Percentiles rank a stretch among this genome's conserved stretches.
Evolutionary conservation across 2,113 vertebrate species (phyloP).

Genomic region (Bos javanicus): DNA sequence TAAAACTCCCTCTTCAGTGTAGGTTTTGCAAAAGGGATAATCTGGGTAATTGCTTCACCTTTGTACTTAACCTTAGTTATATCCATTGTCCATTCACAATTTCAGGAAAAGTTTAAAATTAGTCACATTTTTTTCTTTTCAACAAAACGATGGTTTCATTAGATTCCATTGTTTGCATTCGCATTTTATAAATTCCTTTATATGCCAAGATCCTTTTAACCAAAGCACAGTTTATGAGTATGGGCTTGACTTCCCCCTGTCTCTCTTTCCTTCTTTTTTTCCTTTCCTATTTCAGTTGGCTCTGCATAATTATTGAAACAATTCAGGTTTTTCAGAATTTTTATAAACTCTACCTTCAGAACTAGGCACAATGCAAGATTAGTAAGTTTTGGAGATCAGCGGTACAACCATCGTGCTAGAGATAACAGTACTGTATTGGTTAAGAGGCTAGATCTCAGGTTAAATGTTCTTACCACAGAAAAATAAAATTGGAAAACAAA

Average conservation of each 20-base stretch:
- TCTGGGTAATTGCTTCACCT: background rate
- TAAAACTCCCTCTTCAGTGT: background rate
- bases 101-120: constrained; percentile 26
- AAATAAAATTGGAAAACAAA: background rate
- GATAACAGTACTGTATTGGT: background rate
- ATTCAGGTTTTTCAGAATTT: background rate
- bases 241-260: background rate
- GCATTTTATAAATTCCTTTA: constrained; percentile 1
- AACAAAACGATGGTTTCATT: background rate
- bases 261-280: background rate
- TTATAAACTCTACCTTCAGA: constrained; percentile 2
- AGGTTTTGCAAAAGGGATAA: background rate
- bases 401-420: background rate
- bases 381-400: background rate
- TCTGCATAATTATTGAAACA: background rate
- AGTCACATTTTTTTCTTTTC: background rate
- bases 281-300: background rate
- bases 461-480: background rate
- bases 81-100: background rate
- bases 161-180: background rate
- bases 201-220: background rate
- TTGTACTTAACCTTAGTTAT: background rate
- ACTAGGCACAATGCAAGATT: background rate
- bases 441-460: background rate
- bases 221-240: background rate